Evolutionary conservation across 2,888 invertebrate genomes (phyloP).

Genomic region (Hypsopygia costalis): DNA sequence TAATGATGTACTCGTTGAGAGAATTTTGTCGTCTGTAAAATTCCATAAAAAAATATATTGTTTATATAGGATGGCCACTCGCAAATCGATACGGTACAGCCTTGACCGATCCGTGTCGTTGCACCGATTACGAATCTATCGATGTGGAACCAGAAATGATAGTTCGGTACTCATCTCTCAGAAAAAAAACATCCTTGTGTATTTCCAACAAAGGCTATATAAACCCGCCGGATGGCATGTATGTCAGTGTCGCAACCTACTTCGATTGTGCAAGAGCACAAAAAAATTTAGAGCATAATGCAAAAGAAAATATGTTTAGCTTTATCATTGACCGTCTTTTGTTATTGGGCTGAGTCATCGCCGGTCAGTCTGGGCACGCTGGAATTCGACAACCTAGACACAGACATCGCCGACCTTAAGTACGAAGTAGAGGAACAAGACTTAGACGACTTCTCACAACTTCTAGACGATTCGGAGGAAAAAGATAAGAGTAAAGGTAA

Average conservation of each 20-base stretch:
- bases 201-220: conserved; percentile 60
- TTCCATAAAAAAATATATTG: too few species aligned
- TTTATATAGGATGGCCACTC: background rate
- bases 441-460: conserved; percentile 46
- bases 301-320: conserved; percentile 49
- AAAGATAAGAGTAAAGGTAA: conserved; percentile 13
- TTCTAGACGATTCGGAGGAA: conserved; percentile 35
- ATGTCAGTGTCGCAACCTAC: conserved; percentile 78
- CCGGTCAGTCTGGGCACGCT: conserved; percentile 42
- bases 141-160: conserved; percentile 45
- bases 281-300: conserved; percentile 50
- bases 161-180: conserved; percentile 35
- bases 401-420: conserved; percentile 46
- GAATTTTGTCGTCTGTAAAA: too few species aligned
- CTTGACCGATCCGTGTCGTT: conserved; percentile 59
- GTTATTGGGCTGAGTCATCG: conserved; percentile 43
- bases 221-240: conserved; percentile 56
- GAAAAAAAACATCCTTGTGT: conserved; percentile 64
- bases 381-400: conserved; percentile 52
- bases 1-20: too few species aligned
- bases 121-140: conserved; percentile 49
- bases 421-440: conserved; percentile 59
- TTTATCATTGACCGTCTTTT: conserved; percentile 45
- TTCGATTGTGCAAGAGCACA: conserved; percentile 57
- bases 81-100: conserved; percentile 21